These are phyloP conservation scores for Sminthurinus aureus DNA, from an alignment of 2,888 invertebrate genomes.

Conservation along the genomic window DNA sequence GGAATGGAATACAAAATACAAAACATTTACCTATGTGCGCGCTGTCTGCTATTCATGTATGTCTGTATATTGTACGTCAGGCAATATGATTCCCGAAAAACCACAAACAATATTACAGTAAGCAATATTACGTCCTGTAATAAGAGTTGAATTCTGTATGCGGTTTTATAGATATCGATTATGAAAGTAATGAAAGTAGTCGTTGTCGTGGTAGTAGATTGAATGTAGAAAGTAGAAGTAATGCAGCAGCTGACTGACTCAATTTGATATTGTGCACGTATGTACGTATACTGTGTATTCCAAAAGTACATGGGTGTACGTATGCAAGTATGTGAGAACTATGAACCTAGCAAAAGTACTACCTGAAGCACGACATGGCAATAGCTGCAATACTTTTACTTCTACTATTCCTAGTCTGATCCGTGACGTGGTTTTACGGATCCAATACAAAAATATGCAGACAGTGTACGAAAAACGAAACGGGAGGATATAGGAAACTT, in stretches of 20 bases:
- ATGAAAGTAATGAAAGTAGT: neutral
- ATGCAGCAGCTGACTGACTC: neutral
- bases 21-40: neutral
- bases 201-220: too few species aligned
- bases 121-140: neutral
- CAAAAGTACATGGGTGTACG: too few species aligned
- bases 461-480: neutral
- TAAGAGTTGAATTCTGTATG: neutral
- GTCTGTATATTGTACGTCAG: neutral
- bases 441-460: neutral
- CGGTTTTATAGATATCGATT: constrained; percentile 22
- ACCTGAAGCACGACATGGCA: neutral
- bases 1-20: neutral
- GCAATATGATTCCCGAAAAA: too few species aligned
- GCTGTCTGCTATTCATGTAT: neutral
- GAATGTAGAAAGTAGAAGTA: neutral
- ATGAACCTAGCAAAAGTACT: neutral
- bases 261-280: neutral
- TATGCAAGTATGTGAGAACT: too few species aligned
- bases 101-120: neutral
- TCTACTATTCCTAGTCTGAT: neutral
- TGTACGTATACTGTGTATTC: neutral
- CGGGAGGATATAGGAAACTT: neutral
- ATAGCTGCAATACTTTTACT: neutral
- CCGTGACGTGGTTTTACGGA: neutral